phyloP scores from a whole-genome alignment of 2,888 invertebrate species.

The Pristionchus exspectatus region DNA sequence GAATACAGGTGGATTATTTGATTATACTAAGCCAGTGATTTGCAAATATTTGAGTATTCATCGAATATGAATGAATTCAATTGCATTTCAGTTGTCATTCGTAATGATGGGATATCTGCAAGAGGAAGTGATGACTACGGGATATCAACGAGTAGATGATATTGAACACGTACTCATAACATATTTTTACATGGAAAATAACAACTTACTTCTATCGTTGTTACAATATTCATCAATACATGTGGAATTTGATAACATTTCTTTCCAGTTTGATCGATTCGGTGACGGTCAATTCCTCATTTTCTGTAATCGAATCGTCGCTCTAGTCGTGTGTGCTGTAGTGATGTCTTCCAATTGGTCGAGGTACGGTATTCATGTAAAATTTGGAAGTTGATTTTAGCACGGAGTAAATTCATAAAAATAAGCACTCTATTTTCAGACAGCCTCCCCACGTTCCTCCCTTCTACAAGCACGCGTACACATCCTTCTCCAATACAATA shows the following conservation, averaged over 20 bases:
- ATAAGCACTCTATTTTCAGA: slow-evolving; percentile 57
- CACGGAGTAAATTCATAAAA: not conserved
- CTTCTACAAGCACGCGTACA: slow-evolving; percentile 94
- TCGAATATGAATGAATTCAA: not conserved
- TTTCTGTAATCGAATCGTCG: slow-evolving; percentile 93
- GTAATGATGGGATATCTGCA: slow-evolving; percentile 95
- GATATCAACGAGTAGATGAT: slow-evolving; percentile 78
- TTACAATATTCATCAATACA: not conserved
- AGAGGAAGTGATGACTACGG: slow-evolving; percentile 95
- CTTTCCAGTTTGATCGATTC: slow-evolving; percentile 83
- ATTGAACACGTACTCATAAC: slow-evolving; percentile 57
- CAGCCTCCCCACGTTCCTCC: slow-evolving; percentile 88
- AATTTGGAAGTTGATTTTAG: not conserved
- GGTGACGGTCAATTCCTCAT: slow-evolving; percentile 97
- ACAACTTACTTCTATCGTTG: no score
- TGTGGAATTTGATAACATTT: not conserved
- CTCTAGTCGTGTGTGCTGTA: slow-evolving; percentile 86
- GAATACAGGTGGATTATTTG: slow-evolving; percentile 35
- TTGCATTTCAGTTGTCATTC: slow-evolving; percentile 85
- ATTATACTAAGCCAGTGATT: not conserved
- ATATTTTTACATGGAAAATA: no score
- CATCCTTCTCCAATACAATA: slow-evolving; percentile 96
- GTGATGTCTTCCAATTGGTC: slow-evolving; percentile 80
- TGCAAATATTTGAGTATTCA: not conserved
- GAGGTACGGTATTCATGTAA: slow-evolving; percentile 64